phyloP scores from a whole-genome alignment of 2,113 vertebrate genomes.

The Oriolus oriolus region DNA sequence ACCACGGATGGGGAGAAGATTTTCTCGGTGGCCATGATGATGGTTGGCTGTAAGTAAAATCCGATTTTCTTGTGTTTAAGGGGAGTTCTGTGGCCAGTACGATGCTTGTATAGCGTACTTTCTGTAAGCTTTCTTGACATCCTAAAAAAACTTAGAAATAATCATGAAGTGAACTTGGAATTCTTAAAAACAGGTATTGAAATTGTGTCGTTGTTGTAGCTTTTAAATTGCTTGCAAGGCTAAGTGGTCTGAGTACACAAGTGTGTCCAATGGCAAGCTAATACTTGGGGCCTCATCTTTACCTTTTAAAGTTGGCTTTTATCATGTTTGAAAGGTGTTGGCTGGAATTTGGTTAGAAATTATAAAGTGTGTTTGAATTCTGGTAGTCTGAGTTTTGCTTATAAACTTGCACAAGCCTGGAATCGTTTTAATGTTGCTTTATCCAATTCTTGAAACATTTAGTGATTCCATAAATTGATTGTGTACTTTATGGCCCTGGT shows the following conservation, averaged over 20 bases:
- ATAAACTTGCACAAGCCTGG: background rate
- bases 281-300: background rate
- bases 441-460: background rate
- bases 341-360: background rate
- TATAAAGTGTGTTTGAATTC: background rate
- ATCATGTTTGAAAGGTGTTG: background rate
- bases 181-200: background rate
- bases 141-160: background rate
- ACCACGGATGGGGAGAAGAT: constrained; percentile 97
- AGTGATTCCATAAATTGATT: background rate
- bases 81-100: background rate
- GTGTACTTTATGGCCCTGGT: background rate
- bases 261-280: background rate
- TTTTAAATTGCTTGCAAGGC: background rate
- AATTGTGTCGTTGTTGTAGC: background rate
- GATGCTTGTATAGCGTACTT: background rate
- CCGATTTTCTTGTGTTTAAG: background rate
- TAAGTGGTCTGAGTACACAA: background rate
- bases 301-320: background rate
- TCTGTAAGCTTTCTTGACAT: background rate
- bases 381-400: background rate
- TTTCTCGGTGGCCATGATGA: constrained; percentile 99
- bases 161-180: background rate
- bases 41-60: constrained; percentile 95
- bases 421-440: background rate